Conservation (phyloP, 2,797 vertebrate species). For the Oreortyx pictus region DNA sequence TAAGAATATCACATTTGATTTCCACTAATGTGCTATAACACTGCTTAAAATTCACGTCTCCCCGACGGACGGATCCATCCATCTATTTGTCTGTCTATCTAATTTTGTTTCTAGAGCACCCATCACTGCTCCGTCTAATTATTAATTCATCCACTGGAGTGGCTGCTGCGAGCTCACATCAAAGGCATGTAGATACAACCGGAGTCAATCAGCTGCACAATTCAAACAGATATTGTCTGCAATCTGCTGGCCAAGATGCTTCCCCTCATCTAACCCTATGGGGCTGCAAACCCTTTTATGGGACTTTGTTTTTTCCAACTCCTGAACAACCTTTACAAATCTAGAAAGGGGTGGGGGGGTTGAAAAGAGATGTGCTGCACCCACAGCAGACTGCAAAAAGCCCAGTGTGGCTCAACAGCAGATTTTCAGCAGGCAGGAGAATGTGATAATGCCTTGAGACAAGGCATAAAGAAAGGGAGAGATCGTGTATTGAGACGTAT, state of each 20-base stretch:
- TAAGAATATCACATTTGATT: constrained; percentile 46
- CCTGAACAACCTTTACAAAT: not conserved
- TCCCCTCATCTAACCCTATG: not conserved
- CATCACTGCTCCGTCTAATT: not conserved
- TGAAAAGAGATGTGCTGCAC: not conserved
- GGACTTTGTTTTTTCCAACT: not conserved
- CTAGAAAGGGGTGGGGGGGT: not conserved
- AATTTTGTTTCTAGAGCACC: not conserved
- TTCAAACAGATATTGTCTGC: not conserved
- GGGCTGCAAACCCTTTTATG: not conserved
- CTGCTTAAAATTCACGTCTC: constrained; percentile 26
- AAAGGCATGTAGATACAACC: not conserved
- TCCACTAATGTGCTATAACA: constrained; percentile 17
- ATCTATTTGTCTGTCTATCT: not conserved
- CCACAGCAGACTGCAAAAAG: not conserved
- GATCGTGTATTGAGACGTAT: not conserved
- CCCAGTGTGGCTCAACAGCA: not conserved
- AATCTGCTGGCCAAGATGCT: not conserved
- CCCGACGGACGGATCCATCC: not conserved
- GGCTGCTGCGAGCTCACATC: constrained; percentile 1
- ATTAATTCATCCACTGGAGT: not conserved
- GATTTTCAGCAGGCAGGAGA: not conserved
- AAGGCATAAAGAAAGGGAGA: not conserved
- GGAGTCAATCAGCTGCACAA: not conserved
- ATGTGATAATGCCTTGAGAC: not conserved